A percentile compares a stretch with the other conserved stretches of the same genome.
Evolutionary conservation across 2,797 vertebrate species (phyloP).

Genomic region (Staurois parvus): DNA sequence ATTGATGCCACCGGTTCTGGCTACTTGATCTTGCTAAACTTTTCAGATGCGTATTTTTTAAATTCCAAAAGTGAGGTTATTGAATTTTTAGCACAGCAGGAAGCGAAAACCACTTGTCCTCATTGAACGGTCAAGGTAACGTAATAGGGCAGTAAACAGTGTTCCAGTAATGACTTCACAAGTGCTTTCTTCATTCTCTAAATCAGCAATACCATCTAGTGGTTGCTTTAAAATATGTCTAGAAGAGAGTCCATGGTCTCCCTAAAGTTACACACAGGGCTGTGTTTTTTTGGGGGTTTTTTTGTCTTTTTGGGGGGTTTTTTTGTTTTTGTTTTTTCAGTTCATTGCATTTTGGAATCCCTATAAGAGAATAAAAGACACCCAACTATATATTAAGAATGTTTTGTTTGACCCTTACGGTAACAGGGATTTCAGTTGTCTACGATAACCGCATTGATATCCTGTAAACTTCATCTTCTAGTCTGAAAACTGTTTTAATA

Average conservation of each 20-base stretch:
- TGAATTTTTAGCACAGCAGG: slow-evolving; percentile 20
- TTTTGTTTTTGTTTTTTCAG: too few relatives aligned
- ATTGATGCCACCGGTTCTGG: slow-evolving; percentile 18
- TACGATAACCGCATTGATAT: too few relatives aligned
- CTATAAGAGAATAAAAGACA: too few relatives aligned
- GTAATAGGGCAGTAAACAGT: slow-evolving; percentile 23
- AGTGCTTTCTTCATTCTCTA: background rate
- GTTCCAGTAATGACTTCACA: background rate
- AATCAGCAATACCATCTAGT: slow-evolving; percentile 54
- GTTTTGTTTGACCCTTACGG: too few relatives aligned
- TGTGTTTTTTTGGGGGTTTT: too few relatives aligned
- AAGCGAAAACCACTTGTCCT: slow-evolving; percentile 38
- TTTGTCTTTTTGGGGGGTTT: too few relatives aligned
- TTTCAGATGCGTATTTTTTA: slow-evolving; percentile 15
- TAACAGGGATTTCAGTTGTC: too few relatives aligned
- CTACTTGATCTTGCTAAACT: slow-evolving; percentile 4
- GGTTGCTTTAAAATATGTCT: slow-evolving; percentile 9
- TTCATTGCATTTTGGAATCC: too few relatives aligned
- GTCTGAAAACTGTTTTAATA: too few relatives aligned
- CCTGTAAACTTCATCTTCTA: too few relatives aligned
- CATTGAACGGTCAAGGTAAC: slow-evolving; percentile 27
- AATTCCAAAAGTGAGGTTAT: slow-evolving; percentile 28
- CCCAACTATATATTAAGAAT: too few relatives aligned
- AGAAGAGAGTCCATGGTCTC: background rate
- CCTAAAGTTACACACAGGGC: too few relatives aligned